These are phyloP conservation scores for Etia nguti DNA, from an alignment of 2,113 vertebrate genomes.

Conservation along the genomic window DNA sequence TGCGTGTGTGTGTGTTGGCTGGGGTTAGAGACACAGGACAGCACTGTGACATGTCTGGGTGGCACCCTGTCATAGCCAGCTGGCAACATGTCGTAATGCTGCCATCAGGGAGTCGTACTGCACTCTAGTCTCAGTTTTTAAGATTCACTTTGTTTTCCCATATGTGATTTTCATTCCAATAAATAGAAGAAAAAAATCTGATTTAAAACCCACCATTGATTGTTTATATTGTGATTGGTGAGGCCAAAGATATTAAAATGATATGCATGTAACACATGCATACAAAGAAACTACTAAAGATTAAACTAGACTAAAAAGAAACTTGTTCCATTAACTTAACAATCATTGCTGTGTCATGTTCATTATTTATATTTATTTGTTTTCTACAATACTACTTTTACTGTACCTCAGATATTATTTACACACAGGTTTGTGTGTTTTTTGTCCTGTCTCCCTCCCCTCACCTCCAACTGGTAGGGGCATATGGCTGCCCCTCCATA, in stretches of 20 bases:
- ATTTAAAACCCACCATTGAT: neutral
- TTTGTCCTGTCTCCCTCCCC: neutral
- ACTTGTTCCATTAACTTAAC: neutral
- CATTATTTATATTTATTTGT: neutral
- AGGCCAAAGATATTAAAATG: neutral
- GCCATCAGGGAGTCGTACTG: conserved; percentile 53
- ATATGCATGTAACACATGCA: neutral
- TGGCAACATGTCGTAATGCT: conserved; percentile 59
- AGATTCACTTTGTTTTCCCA: conserved; percentile 19
- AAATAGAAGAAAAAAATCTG: neutral
- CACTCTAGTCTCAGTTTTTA: conserved; percentile 26
- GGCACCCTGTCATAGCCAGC: conserved; percentile 67
- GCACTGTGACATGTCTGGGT: conserved; percentile 67
- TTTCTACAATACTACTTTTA: neutral
- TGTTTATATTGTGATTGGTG: conserved; percentile 5
- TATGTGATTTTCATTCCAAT: conserved; percentile 1
- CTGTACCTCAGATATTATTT: neutral
- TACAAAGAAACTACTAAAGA: neutral
- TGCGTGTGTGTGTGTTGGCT: conserved; percentile 27
- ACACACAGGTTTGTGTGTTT: neutral
- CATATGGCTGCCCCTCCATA: neutral
- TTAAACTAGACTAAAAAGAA: neutral
- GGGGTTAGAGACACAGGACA: conserved; percentile 67
- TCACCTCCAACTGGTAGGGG: neutral
- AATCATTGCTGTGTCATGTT: neutral